Evolutionary conservation across 2,797 vertebrate genomes (phyloP), one percentile per base, ranked within the genome.

Genomic region (Neosilurus mollespiculum): DNA sequence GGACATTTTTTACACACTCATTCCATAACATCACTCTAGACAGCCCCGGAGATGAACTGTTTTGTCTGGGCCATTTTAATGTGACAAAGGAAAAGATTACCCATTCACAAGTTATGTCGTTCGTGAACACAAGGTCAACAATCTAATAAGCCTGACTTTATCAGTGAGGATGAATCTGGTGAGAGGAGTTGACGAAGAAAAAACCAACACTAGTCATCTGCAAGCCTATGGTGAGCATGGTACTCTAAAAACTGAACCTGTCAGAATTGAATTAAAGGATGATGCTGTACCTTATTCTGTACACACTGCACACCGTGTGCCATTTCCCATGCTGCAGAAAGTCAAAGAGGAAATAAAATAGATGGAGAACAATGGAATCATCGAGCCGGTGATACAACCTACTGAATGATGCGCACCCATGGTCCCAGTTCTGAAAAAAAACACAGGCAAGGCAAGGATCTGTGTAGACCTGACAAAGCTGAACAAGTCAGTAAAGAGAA

Each of bases 321-420:
- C 56, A 37, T 43, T 77, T 3, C 73, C 53, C 18, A 12, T 61
- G n/a, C 11, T 77, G 16, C 54, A 78, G 4, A 78, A 62, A 9
- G 59, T 16, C 11, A 43, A 64, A 18, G 59, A 43, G 34, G 76
- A 49, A 8, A 12, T 49, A 0, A 22, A 15, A 24, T 18, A 59
- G 6, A 82, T 84, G 86, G 76, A 79, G 3, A 20, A 26, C 14
- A 82, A 73, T 24, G 3, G 66, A 22, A 24, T 84, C 30, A 78
- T 84, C 9, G 73, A 65, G 53, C n/a, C 61, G 51, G 80, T 78
- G 49, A 81, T 70, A 58, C 67, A 79, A 34, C 79, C 82, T 6
- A 86, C 59, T 0, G 59, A 79, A 18, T 81, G 73, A 78, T 81
- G 82, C 67, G 78, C 83, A 11, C 83, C 83, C 24, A 84, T 84